phyloP scores from a whole-genome alignment of 2,888 invertebrate genomes.

The Caenorhabditis doughertyi region DNA sequence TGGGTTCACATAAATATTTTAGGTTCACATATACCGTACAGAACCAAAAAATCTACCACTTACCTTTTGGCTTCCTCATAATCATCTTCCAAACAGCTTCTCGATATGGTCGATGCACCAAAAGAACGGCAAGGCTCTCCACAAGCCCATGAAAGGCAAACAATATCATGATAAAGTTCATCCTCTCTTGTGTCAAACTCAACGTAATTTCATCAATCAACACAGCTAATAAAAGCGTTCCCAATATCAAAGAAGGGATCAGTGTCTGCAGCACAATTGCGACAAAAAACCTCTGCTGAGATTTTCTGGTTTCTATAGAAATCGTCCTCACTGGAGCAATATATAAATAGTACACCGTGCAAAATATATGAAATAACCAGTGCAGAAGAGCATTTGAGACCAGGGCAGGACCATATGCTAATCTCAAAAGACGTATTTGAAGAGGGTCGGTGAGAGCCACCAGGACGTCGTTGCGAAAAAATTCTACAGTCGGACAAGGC shows the following conservation, averaged over 20 bases:
- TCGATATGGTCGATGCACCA: neutral
- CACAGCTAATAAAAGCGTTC: neutral
- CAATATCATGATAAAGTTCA: neutral
- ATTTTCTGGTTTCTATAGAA: neutral
- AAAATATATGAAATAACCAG: neutral
- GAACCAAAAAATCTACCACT: neutral
- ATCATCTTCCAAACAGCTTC: neutral
- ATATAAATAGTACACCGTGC: neutral
- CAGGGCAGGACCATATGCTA: too few species aligned
- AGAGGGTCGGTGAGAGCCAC: neutral
- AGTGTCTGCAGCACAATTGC: neutral
- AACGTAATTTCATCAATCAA: neutral
- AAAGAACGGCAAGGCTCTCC: neutral
- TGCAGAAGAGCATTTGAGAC: neutral
- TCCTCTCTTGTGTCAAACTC: neutral
- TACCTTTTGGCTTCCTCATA: neutral
- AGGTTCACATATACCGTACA: too few species aligned
- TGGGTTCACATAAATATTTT: too few species aligned
- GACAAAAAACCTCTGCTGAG: neutral
- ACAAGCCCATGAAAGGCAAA: neutral
- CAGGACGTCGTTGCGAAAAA: neutral
- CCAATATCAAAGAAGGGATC: neutral
- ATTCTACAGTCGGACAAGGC: constrained; percentile 2
- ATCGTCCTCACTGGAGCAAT: neutral
- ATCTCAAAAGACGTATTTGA: neutral